A percentile compares a stretch with the other conserved stretches of the same genome.
These are phyloP conservation scores for Pachyrhynchus sulphureomaculatus DNA, from an alignment of 1,140 invertebrate genomes.

Conservation along the genomic window DNA sequence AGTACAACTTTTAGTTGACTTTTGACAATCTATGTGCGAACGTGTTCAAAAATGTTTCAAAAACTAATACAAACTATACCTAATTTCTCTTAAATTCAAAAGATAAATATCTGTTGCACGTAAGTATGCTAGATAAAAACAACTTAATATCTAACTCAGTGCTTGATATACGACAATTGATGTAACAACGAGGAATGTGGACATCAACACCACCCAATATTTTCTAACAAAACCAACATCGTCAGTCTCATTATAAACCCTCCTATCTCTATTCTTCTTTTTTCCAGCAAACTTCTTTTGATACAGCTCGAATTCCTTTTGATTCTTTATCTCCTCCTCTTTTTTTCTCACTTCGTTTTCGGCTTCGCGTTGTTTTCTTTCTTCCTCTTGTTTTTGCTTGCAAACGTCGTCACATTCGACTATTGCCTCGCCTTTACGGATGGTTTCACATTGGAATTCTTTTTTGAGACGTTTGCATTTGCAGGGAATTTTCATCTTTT, in stretches of 20 bases:
- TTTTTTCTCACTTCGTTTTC: conserved; percentile 58
- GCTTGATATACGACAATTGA: conserved; percentile 25
- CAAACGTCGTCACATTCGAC: conserved; percentile 67
- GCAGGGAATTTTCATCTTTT: conserved; percentile 79
- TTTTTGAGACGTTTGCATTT: conserved; percentile 76
- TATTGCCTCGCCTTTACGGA: conserved; percentile 55
- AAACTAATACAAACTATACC: no score
- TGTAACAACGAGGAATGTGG: conserved; percentile 17
- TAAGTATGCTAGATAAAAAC: no score
- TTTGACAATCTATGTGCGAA: no score
- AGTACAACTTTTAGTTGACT: no score
- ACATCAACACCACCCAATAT: conserved; percentile 43
- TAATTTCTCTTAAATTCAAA: no score
- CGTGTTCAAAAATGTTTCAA: no score
- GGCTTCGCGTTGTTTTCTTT: conserved; percentile 54
- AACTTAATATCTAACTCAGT: neutral
- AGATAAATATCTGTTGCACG: no score
- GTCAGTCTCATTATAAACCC: conserved; percentile 47
- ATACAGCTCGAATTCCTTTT: conserved; percentile 69
- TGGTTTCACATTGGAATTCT: conserved; percentile 70
- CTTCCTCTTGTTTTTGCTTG: conserved; percentile 57
- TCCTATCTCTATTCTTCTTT: conserved; percentile 56
- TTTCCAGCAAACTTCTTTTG: conserved; percentile 68
- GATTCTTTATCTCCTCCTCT: conserved; percentile 66
- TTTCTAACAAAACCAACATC: conserved; percentile 49